Conservation (phyloP, 2,113 vertebrate genomes). For the Patagioenas fasciata region DNA sequence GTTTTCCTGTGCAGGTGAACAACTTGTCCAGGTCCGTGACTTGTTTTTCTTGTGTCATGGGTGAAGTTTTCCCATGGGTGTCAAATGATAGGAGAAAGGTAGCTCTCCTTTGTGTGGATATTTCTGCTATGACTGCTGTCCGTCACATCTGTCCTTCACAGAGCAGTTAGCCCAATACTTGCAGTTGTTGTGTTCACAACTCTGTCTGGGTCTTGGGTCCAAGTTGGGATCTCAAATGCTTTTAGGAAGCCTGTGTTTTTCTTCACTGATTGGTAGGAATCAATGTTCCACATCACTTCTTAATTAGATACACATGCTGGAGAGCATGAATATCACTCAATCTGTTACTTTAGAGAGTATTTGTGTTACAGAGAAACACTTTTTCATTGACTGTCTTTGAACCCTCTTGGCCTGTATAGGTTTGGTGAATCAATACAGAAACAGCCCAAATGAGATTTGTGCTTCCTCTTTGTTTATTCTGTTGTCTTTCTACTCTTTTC, state of each 20-base stretch:
- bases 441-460: neutral
- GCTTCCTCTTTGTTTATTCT: neutral
- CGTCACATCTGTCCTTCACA: neutral
- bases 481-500: neutral
- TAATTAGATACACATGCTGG: neutral
- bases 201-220: neutral
- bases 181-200: fast-evolving
- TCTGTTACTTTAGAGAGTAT: neutral
- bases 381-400: neutral
- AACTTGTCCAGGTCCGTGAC: neutral
- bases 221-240: neutral
- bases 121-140: neutral
- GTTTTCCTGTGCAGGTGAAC: neutral
- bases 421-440: neutral
- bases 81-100: neutral
- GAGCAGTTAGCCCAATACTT: fast-evolving
- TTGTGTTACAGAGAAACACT: neutral
- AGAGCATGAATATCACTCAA: neutral
- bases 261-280: neutral
- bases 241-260: neutral
- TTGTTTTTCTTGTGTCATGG: neutral
- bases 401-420: neutral
- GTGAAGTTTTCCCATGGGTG: neutral
- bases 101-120: neutral
- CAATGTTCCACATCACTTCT: neutral